Evolutionary conservation across 1,140 invertebrate genomes (phyloP).

Genomic region (Eumeta japonica): DNA sequence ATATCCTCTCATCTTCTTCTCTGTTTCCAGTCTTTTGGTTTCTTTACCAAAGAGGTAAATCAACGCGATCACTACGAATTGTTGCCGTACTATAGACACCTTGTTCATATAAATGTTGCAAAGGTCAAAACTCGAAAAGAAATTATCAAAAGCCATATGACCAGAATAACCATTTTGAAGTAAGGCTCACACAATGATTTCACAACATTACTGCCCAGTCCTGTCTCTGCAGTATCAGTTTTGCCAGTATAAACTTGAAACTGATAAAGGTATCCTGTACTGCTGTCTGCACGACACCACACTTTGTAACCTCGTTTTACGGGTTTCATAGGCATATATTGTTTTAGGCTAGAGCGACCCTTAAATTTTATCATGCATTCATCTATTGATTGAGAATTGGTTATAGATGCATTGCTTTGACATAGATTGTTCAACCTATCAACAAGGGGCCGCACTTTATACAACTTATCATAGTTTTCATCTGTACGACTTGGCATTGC

Average conservation of each 20-base stretch:
- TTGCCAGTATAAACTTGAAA: slow-evolving; percentile 3
- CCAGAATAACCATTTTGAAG: not conserved
- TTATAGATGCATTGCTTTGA: not conserved
- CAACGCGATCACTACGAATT: not conserved
- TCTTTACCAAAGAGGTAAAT: not conserved
- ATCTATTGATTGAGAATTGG: slow-evolving; percentile 16
- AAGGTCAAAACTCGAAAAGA: not conserved
- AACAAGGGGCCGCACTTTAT: slow-evolving; percentile 1
- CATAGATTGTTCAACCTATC: not conserved
- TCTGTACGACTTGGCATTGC: not conserved
- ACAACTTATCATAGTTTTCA: not conserved
- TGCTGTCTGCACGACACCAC: slow-evolving; percentile 19
- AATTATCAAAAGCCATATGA: slow-evolving; percentile 2
- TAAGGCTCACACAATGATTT: not conserved
- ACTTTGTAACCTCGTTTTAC: slow-evolving; percentile 42
- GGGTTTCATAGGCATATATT: slow-evolving; percentile 43
- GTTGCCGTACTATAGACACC: not conserved
- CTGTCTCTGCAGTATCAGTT: not conserved
- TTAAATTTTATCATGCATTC: slow-evolving; percentile 28
- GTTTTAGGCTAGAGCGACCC: slow-evolving; percentile 22
- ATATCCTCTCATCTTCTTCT: not conserved
- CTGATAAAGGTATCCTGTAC: slow-evolving; percentile 19
- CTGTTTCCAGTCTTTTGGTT: not conserved
- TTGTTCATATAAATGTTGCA: not conserved
- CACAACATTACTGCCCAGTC: not conserved